A percentile compares a stretch with the other conserved stretches of the same genome.
These are phyloP conservation scores for Matsumyia berberina DNA, from an alignment of 2,888 invertebrate species.

Conservation along the genomic window DNA sequence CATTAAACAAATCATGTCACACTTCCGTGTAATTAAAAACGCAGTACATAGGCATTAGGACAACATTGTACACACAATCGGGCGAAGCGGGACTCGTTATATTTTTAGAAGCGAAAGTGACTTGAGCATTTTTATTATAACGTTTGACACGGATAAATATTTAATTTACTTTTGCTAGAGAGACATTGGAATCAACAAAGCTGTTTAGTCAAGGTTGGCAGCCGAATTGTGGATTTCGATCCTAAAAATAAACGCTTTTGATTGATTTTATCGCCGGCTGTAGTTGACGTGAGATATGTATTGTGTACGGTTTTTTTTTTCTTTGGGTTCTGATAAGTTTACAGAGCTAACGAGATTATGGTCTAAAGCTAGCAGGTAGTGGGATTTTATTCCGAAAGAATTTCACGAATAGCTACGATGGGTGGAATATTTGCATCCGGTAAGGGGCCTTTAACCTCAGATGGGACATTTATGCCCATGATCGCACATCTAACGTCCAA, in stretches of 20 bases:
- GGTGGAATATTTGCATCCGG: too few relatives aligned
- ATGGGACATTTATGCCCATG: too few relatives aligned
- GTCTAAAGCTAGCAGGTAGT: not conserved
- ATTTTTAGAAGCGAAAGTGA: slow-evolving; percentile 38
- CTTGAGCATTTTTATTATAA: slow-evolving; percentile 40
- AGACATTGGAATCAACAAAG: slow-evolving; percentile 18
- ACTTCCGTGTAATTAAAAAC: slow-evolving; percentile 48
- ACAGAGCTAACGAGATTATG: not conserved
- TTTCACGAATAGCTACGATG: too few relatives aligned
- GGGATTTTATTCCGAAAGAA: not conserved
- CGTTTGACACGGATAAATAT: slow-evolving; percentile 40
- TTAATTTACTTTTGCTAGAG: slow-evolving; percentile 28
- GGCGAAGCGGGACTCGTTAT: slow-evolving; percentile 17
- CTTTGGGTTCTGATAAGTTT: not conserved
- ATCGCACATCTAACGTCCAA: too few relatives aligned
- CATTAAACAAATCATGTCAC: slow-evolving; percentile 38
- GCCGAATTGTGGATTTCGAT: slow-evolving; percentile 15
- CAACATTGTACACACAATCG: too few relatives aligned
- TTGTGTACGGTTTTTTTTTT: too few relatives aligned
- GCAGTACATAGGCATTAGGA: slow-evolving; percentile 2
- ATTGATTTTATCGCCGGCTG: slow-evolving; percentile 52
- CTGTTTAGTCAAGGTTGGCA: slow-evolving; percentile 37
- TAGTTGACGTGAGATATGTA: slow-evolving; percentile 1
- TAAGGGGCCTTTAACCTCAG: too few relatives aligned
- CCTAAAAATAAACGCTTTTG: slow-evolving; percentile 30